A percentile compares a stretch with the other conserved stretches of the same genome.
These are phyloP conservation scores for Belgica antarctica DNA, from an alignment of 2,888 invertebrate genomes.

Conservation along the genomic window DNA sequence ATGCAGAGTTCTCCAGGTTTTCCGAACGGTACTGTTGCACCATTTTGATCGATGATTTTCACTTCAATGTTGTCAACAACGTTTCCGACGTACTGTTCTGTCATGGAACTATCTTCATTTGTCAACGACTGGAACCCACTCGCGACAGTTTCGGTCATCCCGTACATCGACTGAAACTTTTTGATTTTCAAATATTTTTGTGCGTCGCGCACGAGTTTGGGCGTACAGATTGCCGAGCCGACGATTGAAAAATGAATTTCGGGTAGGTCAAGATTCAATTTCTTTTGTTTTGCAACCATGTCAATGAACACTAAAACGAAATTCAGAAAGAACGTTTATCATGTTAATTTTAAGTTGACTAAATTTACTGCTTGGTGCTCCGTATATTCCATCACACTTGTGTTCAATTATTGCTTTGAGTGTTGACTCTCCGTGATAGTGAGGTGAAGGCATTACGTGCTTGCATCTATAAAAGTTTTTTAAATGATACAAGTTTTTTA, in stretches of 20 bases:
- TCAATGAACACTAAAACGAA: constrained; percentile 69
- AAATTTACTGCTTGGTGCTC: constrained; percentile 65
- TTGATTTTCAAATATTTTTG: constrained; percentile 56
- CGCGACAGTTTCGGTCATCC: constrained; percentile 61
- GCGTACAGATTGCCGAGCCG: constrained; percentile 72
- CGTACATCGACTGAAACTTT: constrained; percentile 59
- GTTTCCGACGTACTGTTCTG: constrained; percentile 59
- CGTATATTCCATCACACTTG: constrained; percentile 68
- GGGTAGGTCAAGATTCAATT: constrained; percentile 56
- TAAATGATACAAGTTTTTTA: too few relatives aligned
- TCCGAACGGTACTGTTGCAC: constrained; percentile 64
- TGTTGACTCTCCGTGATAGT: constrained; percentile 63
- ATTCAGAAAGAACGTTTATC: too few relatives aligned
- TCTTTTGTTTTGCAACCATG: constrained; percentile 60
- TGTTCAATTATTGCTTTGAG: constrained; percentile 65
- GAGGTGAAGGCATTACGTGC: constrained; percentile 60
- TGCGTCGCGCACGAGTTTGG: constrained; percentile 59
- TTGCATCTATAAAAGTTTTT: too few relatives aligned
- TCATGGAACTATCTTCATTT: constrained; percentile 54
- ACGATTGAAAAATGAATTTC: constrained; percentile 61
- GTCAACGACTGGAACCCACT: constrained; percentile 58
- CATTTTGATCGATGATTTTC: constrained; percentile 62
- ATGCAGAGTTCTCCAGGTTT: constrained; percentile 70
- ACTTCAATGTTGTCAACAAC: constrained; percentile 60
- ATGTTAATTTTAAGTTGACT: neutral